Evolutionary conservation across 2,797 vertebrate genomes (phyloP), one percentile per base, ranked within the genome.

Genomic region (Parotocinclus haroldoi): DNA sequence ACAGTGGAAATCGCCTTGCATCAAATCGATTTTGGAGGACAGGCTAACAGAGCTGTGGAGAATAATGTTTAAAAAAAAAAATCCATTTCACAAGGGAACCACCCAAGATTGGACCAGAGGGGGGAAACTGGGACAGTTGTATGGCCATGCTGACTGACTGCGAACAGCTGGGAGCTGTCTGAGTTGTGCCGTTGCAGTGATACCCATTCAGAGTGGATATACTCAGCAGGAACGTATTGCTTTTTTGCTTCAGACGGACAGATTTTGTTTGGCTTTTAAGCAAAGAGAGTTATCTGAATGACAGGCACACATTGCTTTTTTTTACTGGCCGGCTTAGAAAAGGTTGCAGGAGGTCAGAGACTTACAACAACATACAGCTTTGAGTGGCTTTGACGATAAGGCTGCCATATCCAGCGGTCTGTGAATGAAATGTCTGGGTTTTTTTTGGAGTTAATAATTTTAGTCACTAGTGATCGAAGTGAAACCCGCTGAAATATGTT

Each of bases 251-350:
- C 38, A 51, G 48, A 63, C 12, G 50, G 16, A 50, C 58, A 64
- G 53, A 58, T 38, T 27, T 60, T 51, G 55, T 55, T 63, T 58
- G 63, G 40, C 27, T 42, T 62, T 44, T 45, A 58, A 39, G 48
- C 51, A 68, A 49, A 69, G 53, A 40, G 49, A 68, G 63, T 66
- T 39, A 9, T 44, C 39, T 81, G 81, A 82, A 67, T 75, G 79
- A 79, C 73, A 79, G 76, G 48, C 16, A 71, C 79, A 66, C 66
- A 64, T 80, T 74, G 37, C 53, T 39, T 37, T 68, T n/a, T n/a
- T 76, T 69, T 66, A 71, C 68, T 75, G 69, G 69, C 39, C 44
- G 42, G 51, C 58, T 59, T 59, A 48, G 56, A 16, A 18, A 71
- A 71, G 48, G 61, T 50, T 63, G 66, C 45, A 40, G 71, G 63